Evolutionary conservation across 2,888 invertebrate genomes (phyloP).

Genomic region (Saturnia pavonia): DNA sequence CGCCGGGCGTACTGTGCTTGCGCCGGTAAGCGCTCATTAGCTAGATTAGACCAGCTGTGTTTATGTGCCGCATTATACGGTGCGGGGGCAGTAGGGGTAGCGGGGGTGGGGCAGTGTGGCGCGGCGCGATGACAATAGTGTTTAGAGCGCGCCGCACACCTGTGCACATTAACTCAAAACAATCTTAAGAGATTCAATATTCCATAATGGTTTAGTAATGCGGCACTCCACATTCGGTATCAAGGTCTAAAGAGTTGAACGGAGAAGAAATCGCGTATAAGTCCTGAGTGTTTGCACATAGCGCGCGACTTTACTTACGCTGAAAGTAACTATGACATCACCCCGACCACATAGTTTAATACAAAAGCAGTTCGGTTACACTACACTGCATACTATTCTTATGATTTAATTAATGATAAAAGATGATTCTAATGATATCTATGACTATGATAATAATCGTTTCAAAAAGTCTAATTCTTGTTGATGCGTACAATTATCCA

Average conservation of each 20-base stretch:
- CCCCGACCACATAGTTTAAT: no score
- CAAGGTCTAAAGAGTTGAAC: background rate
- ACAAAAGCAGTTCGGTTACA: no score
- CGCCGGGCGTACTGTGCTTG: background rate
- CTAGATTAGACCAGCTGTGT: slow-evolving; percentile 13
- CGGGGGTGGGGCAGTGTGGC: slow-evolving; percentile 12
- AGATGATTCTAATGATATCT: no score
- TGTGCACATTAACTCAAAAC: slow-evolving; percentile 25
- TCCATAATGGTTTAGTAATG: background rate
- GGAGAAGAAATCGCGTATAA: background rate
- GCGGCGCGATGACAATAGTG: slow-evolving; percentile 39
- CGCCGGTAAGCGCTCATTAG: background rate
- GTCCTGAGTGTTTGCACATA: no score
- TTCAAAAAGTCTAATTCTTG: no score
- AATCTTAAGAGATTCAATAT: background rate
- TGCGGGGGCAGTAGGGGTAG: background rate
- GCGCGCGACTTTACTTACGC: no score
- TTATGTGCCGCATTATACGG: background rate
- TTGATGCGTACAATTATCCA: no score
- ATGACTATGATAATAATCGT: no score
- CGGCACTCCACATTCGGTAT: background rate
- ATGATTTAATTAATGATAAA: no score
- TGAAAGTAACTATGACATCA: no score
- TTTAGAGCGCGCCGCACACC: slow-evolving; percentile 37
- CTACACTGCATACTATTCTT: no score